Evolutionary conservation across 1,140 invertebrate species (phyloP).

Genomic region (Drosophila cardini): DNA sequence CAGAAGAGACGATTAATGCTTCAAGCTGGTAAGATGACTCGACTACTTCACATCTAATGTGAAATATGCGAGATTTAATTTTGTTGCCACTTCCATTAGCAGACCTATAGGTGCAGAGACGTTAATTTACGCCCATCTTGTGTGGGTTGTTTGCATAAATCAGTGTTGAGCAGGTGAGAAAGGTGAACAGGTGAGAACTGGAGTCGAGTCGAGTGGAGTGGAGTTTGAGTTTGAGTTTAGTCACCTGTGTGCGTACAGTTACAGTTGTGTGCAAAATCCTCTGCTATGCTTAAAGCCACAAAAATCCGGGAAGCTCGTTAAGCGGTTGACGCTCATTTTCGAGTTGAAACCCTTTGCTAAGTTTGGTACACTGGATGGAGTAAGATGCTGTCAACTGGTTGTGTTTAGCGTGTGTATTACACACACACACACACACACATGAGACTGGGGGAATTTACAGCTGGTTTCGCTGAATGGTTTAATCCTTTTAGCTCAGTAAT

Average conservation of each 20-base stretch:
- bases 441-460: constrained; percentile 61
- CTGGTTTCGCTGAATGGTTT: constrained; percentile 65
- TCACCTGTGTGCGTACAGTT: not conserved
- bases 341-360: constrained; percentile 44
- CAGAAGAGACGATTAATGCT: not conserved
- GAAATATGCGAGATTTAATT: constrained; percentile 70
- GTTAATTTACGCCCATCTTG: constrained; percentile 76
- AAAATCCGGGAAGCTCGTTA: constrained; percentile 71
- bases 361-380: not conserved
- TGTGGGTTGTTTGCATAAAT: constrained; percentile 76
- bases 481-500: constrained; percentile 69
- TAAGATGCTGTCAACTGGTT: constrained; percentile 53
- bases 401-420: constrained; percentile 57
- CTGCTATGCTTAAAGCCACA: constrained; percentile 65
- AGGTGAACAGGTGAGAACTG: constrained; percentile 7
- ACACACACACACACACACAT: constrained; percentile 60
- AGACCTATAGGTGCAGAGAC: constrained; percentile 62
- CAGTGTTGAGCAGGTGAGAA: constrained; percentile 35
- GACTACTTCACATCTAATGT: constrained; percentile 33
- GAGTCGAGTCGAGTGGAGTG: not conserved
- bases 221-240: not conserved
- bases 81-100: constrained; percentile 73
- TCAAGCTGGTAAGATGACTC: not conserved
- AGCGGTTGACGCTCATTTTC: constrained; percentile 41
- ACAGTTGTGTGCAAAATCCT: constrained; percentile 12